Percentiles rank a stretch among this genome's conserved stretches.
Conservation (phyloP, 2,113 vertebrate species). For the Ictidomys tridecemlineatus region DNA sequence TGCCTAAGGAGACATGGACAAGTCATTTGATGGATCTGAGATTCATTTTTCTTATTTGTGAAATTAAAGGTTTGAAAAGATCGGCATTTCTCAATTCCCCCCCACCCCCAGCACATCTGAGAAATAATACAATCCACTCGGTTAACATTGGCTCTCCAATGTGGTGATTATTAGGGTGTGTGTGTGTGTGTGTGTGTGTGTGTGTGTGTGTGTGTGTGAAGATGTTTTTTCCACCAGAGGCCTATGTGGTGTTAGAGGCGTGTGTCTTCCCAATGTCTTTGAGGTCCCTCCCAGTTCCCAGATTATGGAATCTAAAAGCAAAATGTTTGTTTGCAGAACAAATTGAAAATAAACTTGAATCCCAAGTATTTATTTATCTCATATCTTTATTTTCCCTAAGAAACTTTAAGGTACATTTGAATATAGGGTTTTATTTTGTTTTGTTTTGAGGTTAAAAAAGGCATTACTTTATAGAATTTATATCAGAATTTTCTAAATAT, state of each 20-base stretch:
- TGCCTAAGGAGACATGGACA: conserved; percentile 44
- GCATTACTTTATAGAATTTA: neutral
- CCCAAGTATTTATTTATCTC: conserved; percentile 45
- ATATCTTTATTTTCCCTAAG: conserved; percentile 16
- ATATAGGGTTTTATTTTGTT: neutral
- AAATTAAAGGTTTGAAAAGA: conserved; percentile 8
- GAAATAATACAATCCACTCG: neutral
- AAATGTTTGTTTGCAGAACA: conserved; percentile 15
- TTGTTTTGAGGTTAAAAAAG: conserved; percentile 44
- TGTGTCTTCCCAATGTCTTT: neutral
- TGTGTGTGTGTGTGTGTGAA: neutral
- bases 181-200: neutral
- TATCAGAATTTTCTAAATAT: conserved; percentile 30
- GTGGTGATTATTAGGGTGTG: neutral
- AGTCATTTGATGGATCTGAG: conserved; percentile 28
- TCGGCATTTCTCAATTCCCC: neutral
- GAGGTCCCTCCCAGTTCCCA: neutral
- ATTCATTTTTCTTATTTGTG: neutral
- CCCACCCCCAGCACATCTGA: neutral
- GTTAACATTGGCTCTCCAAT: neutral
- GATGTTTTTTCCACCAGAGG: neutral
- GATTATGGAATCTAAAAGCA: conserved; percentile 23
- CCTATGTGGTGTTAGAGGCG: neutral
- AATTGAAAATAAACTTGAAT: conserved; percentile 51
- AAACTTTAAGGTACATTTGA: neutral